Base-by-base conservation (phyloP, 2,888 invertebrate genomes). In the Crepidodera aurea region DNA sequence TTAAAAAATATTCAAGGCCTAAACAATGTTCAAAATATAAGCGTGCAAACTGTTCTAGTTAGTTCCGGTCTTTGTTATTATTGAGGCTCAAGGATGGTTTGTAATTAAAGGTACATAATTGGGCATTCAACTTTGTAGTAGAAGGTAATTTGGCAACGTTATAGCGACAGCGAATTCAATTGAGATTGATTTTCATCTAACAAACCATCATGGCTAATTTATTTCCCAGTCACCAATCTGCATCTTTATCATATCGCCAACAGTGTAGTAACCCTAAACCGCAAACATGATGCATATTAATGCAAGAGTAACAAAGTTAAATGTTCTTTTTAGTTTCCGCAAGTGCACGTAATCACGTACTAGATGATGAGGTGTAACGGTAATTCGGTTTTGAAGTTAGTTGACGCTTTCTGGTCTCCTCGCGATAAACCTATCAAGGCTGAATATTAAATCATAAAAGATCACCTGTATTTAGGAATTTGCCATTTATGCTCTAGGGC, bases 181-280 rank as follows among this genome's bases (percentile, higher is more conserved):
- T 12, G 7, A 6, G 39, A 39, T 39, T 39, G 39, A 39, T n/a
- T 39, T 39, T 8, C 39, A 16, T 39, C 39, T n/a, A 39, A 39
- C 39, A 39, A 39, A 39, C 39, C n/a, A 39, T 39, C 39, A 16
- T 7, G 39, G n/a, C n/a, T 39, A 39, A 39, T 39, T 12, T 12
- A 39, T 39, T 39, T 16, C 13, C 10, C n/a, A 39, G 39, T 39
- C 39, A 39, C 13, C 39, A 42, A 42, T 42, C 16, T 42, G 42
- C 42, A 42, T 42, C 42, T 42, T 16, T 42, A 42, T 42, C 42
- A 42, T 15, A 42, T 42, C 15, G 16, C 42, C n/a, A 42, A 42
- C 15, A 42, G 16, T 42, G 6, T 42, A 42, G 42, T 16, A 16
- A 42, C 18, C 42, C 16, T 42, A 42, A 19, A 42, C 42, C 42